Conservation (phyloP, 1,140 invertebrate genomes). For the Luehdorfia chinensis region DNA sequence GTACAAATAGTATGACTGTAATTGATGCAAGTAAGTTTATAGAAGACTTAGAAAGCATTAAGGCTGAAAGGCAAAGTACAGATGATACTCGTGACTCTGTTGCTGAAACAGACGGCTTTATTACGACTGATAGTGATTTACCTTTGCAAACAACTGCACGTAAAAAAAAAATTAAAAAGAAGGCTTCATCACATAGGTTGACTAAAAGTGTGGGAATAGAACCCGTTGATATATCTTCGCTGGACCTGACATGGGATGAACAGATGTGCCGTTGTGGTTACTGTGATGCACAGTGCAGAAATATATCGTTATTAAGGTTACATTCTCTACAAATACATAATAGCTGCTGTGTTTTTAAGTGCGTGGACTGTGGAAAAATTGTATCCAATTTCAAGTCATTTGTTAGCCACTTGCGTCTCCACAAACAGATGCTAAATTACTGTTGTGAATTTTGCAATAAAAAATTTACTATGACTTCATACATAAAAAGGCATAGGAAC, state of each 20-base stretch:
- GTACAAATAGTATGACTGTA: slow-evolving; percentile 23
- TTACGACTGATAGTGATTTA: slow-evolving; percentile 47
- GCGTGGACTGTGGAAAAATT: slow-evolving; percentile 51
- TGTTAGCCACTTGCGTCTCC: slow-evolving; percentile 47
- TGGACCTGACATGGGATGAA: slow-evolving; percentile 51
- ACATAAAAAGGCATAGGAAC: slow-evolving; percentile 47
- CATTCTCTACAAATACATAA: slow-evolving; percentile 62
- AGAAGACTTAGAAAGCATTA: slow-evolving; percentile 29
- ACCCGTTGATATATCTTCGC: slow-evolving; percentile 22
- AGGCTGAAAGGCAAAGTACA: slow-evolving; percentile 39
- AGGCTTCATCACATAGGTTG: slow-evolving; percentile 33
- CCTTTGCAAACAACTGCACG: slow-evolving; percentile 38
- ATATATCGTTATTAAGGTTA: slow-evolving; percentile 47
- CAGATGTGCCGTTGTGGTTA: slow-evolving; percentile 55
- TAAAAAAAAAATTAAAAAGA: slow-evolving; percentile 42
- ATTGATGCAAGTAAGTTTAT: slow-evolving; percentile 21
- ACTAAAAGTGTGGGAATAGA: slow-evolving; percentile 16
- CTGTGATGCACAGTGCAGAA: slow-evolving; percentile 63
- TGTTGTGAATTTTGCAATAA: slow-evolving; percentile 65
- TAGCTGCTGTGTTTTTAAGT: slow-evolving; percentile 56
- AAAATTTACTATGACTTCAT: slow-evolving; percentile 32
- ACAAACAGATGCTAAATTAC: slow-evolving; percentile 47
- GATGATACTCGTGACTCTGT: slow-evolving; percentile 26
- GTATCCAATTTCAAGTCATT: slow-evolving; percentile 44
- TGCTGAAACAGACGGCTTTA: slow-evolving; percentile 28